phyloP scores from a whole-genome alignment of 2,888 invertebrate genomes.

The Frankliniella fusca region DNA sequence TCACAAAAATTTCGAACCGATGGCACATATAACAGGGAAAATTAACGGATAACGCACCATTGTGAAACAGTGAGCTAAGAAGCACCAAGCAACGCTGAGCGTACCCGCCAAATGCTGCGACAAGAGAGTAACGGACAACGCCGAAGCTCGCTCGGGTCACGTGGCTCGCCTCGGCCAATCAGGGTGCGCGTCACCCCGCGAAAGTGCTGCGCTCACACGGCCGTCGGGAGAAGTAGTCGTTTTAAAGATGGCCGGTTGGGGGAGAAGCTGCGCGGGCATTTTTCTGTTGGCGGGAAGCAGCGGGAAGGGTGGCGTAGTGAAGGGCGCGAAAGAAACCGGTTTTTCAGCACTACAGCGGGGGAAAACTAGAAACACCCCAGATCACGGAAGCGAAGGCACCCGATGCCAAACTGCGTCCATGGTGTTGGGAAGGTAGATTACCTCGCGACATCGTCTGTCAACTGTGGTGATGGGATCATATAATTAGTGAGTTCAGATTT shows the following conservation, averaged over 20 bases:
- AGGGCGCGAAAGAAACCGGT: not conserved
- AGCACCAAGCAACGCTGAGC: constrained; percentile 14
- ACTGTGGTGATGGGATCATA: too few species aligned
- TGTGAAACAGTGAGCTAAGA: not conserved
- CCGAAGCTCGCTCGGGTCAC: constrained; percentile 18
- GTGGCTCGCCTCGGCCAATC: not conserved
- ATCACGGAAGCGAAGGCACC: too few species aligned
- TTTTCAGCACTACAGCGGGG: too few species aligned
- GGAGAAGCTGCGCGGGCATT: not conserved
- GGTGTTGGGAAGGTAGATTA: too few species aligned
- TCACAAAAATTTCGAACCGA: not conserved
- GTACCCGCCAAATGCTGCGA: constrained; percentile 15
- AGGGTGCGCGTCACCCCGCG: not conserved
- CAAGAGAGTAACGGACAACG: constrained; percentile 21
- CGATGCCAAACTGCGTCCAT: too few species aligned
- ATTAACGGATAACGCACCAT: constrained; percentile 8
- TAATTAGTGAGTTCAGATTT: too few species aligned
- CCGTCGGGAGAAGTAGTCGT: not conserved
- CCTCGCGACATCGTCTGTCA: too few species aligned
- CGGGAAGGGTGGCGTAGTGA: not conserved
- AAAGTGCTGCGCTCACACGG: not conserved
- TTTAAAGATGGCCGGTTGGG: constrained; percentile 9
- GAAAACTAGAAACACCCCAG: too few species aligned
- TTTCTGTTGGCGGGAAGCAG: not conserved
- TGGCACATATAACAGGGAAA: not conserved